Percentiles rank a stretch among this genome's conserved stretches.
Evolutionary conservation across 1,140 invertebrate species (phyloP).

Genomic region (Ceratosolen solmsi): DNA sequence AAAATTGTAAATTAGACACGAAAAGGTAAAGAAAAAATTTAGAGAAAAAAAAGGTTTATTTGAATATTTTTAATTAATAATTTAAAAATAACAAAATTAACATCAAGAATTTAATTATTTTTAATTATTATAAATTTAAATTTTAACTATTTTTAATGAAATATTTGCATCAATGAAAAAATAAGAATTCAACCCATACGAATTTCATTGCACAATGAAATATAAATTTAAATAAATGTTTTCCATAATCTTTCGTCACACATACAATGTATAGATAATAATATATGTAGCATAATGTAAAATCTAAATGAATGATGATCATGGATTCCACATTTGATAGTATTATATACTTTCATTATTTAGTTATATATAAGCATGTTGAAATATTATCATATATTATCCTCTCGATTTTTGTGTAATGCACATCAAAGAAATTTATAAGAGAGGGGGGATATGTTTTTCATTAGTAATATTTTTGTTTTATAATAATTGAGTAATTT

Average conservation of each 20-base stretch:
- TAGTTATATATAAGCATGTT: slow-evolving; percentile 31
- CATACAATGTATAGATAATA: slow-evolving; percentile 14
- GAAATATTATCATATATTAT: slow-evolving; percentile 31
- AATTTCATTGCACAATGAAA: too few species aligned
- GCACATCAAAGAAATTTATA: slow-evolving; percentile 41
- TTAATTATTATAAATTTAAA: too few species aligned
- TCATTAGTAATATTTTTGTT: not conserved
- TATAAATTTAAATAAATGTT: too few species aligned
- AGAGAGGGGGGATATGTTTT: slow-evolving; percentile 44
- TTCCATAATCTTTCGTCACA: not conserved
- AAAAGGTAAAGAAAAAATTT: too few species aligned
- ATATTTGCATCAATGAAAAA: too few species aligned
- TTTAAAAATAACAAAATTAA: too few species aligned
- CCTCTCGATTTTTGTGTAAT: slow-evolving; percentile 33
- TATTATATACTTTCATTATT: slow-evolving; percentile 41
- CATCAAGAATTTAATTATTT: too few species aligned
- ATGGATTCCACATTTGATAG: not conserved
- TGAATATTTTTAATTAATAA: too few species aligned
- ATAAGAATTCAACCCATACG: too few species aligned
- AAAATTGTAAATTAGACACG: too few species aligned
- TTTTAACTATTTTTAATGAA: too few species aligned
- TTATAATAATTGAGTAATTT: slow-evolving; percentile 28
- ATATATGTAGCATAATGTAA: slow-evolving; percentile 9
- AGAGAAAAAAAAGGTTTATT: too few species aligned
- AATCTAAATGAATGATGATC: slow-evolving; percentile 26